Evolutionary conservation across 2,888 invertebrate genomes (phyloP).

Genomic region (Agonopterix alstromeriana): DNA sequence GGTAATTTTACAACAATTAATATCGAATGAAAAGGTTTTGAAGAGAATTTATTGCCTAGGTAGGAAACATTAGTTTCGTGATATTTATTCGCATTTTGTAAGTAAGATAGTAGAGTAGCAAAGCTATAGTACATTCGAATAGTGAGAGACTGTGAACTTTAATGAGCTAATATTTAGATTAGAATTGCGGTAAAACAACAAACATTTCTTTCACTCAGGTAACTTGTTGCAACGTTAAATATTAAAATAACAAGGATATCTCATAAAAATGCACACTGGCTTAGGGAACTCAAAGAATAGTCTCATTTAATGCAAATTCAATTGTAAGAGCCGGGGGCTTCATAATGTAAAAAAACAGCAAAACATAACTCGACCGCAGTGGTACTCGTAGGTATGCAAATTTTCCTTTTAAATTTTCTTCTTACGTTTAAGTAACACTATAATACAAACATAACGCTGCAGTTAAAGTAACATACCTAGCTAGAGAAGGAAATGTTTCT

Average conservation of each 20-base stretch:
- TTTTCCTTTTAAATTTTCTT: neutral
- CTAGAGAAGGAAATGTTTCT: too few species aligned
- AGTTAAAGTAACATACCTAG: neutral
- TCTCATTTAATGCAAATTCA: conserved; percentile 7
- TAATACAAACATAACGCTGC: too few species aligned
- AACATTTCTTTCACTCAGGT: conserved; percentile 2
- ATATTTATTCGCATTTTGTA: too few species aligned
- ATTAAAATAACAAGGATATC: neutral
- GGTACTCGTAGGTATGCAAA: neutral
- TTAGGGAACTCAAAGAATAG: conserved; percentile 1
- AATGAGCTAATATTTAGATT: too few species aligned
- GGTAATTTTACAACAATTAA: conserved; percentile 58
- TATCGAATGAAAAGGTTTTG: conserved; percentile 17
- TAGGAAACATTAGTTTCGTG: too few species aligned
- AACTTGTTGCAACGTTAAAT: too few species aligned
- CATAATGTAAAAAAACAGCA: conserved; percentile 3
- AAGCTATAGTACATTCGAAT: too few species aligned
- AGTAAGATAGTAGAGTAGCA: too few species aligned
- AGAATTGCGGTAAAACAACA: conserved; percentile 3
- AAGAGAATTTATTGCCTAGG: too few species aligned
- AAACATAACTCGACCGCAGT: neutral
- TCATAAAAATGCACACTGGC: conserved; percentile 2
- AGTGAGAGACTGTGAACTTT: too few species aligned
- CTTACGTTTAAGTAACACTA: too few species aligned
- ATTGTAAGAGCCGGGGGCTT: conserved; percentile 4